Evolutionary conservation across 1,140 invertebrate genomes (phyloP).

Genomic region (Pentalonia nigronervosa): DNA sequence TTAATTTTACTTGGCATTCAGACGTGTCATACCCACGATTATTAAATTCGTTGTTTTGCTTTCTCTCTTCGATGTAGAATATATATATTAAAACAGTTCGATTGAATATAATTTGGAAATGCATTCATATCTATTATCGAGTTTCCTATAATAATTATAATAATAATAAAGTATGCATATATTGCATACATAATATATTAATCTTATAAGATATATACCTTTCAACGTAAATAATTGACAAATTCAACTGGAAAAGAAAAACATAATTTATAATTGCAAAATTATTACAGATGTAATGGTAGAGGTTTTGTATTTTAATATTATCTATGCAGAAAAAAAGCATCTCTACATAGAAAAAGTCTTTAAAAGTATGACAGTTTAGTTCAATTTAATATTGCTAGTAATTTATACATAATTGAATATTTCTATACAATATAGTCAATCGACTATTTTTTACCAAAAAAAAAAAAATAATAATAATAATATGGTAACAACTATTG

Average conservation of each 20-base stretch:
- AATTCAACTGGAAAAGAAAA: not conserved
- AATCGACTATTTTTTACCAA: not conserved
- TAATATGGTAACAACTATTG: not conserved
- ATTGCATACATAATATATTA: not conserved
- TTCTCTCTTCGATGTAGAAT: not conserved
- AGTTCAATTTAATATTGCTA: not conserved
- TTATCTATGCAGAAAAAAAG: not conserved
- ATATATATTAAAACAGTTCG: not conserved
- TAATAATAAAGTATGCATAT: not conserved
- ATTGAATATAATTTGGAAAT: not conserved
- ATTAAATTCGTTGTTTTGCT: conserved; percentile 23
- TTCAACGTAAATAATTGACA: not conserved
- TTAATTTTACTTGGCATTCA: conserved; percentile 45
- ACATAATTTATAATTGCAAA: not conserved
- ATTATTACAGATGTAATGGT: not conserved
- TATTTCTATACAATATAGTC: not conserved
- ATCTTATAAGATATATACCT: not conserved
- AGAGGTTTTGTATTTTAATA: not conserved
- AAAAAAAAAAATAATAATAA: not conserved
- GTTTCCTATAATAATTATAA: not conserved
- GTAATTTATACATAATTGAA: not conserved
- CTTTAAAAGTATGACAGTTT: not conserved
- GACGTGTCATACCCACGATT: conserved; percentile 42
- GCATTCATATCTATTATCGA: not conserved
- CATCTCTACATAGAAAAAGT: not conserved